phyloP scores from a whole-genome alignment of 2,888 invertebrate species.

The Copidosoma aretas region DNA sequence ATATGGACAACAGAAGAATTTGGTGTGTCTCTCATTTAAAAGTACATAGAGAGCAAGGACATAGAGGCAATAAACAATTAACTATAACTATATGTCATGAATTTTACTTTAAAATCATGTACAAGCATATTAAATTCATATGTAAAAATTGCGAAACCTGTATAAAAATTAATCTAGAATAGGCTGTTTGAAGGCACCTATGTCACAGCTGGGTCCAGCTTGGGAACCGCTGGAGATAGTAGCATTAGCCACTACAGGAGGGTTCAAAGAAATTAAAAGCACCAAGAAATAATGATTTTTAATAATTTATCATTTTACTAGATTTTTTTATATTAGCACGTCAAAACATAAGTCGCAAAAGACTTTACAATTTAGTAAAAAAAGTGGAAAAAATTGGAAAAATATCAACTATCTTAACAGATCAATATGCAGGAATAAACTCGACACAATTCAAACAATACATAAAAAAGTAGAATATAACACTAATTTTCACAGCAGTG shows the following conservation, averaged over 20 bases:
- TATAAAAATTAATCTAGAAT: no score
- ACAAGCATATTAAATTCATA: constrained; percentile 48
- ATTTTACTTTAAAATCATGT: constrained; percentile 39
- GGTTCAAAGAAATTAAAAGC: constrained; percentile 46
- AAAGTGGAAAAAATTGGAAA: constrained; percentile 24
- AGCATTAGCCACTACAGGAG: constrained; percentile 51
- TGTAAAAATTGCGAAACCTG: constrained; percentile 23
- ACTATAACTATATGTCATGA: constrained; percentile 28
- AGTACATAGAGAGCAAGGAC: constrained; percentile 34
- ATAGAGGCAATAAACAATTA: constrained; percentile 41
- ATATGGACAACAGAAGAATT: constrained; percentile 41
- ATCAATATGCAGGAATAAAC: constrained; percentile 49
- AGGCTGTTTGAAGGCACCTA: constrained; percentile 44
- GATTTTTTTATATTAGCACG: constrained; percentile 46
- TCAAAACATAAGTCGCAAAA: constrained; percentile 45
- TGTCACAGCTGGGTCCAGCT: constrained; percentile 49
- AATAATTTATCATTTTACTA: constrained; percentile 47
- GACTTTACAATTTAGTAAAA: constrained; percentile 46
- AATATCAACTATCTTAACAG: constrained; percentile 43
- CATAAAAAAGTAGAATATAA: constrained; percentile 42
- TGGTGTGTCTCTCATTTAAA: constrained; percentile 36
- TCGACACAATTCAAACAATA: constrained; percentile 47
- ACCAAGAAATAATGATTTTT: constrained; percentile 50
- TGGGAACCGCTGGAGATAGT: constrained; percentile 47
- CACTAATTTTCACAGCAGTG: constrained; percentile 48